Evolutionary conservation across 2,888 invertebrate genomes (phyloP), one percentile per base, ranked within the genome.

Genomic region (Emmelina monodactyla): DNA sequence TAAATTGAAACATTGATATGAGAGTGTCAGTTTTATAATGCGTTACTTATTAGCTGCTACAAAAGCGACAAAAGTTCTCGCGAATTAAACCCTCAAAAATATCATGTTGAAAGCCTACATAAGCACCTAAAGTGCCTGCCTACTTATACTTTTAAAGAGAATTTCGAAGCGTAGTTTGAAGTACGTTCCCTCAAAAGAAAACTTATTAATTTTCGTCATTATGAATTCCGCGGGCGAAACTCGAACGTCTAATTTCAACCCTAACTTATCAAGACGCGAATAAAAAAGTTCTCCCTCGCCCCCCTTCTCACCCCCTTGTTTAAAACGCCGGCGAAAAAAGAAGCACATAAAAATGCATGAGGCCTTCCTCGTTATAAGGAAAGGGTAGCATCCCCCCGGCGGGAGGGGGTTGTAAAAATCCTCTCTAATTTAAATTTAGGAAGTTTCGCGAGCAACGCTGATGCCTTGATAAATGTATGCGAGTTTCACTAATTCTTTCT

Each of bases 281-380:
- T 79, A 80, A 80, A 81, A 78, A 80, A 78, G 70, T 75, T 72
- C 75, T 67, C 78, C 72, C 75, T 67, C 66, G 53, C 55, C 65
- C 76, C 68, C 63, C 62, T 57, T 60, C 73, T 73, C 76, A 75
- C 78, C 79, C 80, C 78, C 80, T 80, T 79, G 79, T 80, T 81
- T 81, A 80, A 81, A 81, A 80, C 75, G 79, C 78, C 70, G 73
- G 59, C 79, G 78, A 81, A 81, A 81, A 81, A 81, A 80, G 81
- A 78, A 80, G 81, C 79, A 81, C 81, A 81, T 81, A 81, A 81
- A 81, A 81, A 81, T 81, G 81, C 81, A 81, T 81, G 81, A 81
- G 81, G 80, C 80, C 79, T 76, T 80, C 80, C 79, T 81, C 79
- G 81, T 80, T 79, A 80, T 78, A 79, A 80, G 80, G 78, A 80